Conservation (phyloP, 1,140 invertebrate species). For the Brachionus angularis region DNA sequence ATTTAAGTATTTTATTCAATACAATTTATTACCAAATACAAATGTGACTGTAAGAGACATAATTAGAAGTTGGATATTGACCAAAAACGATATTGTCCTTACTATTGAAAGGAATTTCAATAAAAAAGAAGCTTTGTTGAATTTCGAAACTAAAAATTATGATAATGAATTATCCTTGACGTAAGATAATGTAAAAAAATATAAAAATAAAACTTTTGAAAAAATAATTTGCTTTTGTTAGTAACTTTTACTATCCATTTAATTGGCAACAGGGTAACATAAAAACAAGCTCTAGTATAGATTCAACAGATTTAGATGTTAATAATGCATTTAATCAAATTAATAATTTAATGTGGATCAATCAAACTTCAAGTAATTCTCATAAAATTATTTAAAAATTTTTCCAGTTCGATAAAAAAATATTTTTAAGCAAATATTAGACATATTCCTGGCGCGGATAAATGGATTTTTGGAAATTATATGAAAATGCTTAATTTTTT, state of each 20-base stretch:
- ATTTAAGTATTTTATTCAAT: conserved; percentile 16
- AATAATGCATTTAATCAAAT: conserved; percentile 19
- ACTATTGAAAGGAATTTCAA: conserved; percentile 19
- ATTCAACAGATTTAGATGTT: conserved; percentile 10
- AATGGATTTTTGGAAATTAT: conserved; percentile 43
- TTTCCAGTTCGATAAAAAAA: not conserved
- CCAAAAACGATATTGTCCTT: not conserved
- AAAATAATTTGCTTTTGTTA: not conserved
- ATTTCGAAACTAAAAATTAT: not conserved
- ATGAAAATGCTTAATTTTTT: conserved; percentile 38
- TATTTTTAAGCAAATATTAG: not conserved
- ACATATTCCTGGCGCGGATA: conserved; percentile 25
- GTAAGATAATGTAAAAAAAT: not conserved
- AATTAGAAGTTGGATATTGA: not conserved
- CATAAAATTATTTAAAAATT: not conserved
- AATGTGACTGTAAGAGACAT: conserved; percentile 7
- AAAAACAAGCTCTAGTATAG: not conserved
- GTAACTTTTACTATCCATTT: not conserved
- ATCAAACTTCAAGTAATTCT: conserved; percentile 9
- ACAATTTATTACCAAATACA: not conserved
- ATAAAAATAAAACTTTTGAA: not conserved
- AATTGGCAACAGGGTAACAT: conserved; percentile 18
- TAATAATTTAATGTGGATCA: conserved; percentile 4
- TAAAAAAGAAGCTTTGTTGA: conserved; percentile 23
- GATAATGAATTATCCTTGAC: no score